Base-by-base conservation (phyloP, 2,888 invertebrate genomes). In the Rhyacophila evoluta region DNA sequence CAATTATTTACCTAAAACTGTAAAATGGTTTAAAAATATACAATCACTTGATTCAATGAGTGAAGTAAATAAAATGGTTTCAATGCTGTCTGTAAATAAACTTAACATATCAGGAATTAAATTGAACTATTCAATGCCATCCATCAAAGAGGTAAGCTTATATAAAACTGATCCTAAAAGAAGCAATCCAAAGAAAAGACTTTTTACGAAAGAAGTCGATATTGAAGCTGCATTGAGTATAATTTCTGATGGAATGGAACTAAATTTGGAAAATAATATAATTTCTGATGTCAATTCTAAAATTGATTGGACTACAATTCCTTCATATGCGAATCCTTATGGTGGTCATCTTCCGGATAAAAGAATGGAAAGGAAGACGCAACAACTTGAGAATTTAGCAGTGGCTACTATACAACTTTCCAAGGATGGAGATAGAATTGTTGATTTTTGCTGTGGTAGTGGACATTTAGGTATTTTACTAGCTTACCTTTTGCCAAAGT, bases 381-480 rank as follows among this genome's bases (percentile, higher is more conserved):
- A 97, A 83, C 98, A 98, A 85, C 86, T 98, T 39, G 95, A 97
- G 86, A 97, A 95, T 86, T 88, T 98, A 83, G 93, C 93, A 15
- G 92, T 93, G 84, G 94, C 96, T 33, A 94, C 95, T 0, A 85
- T 94, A n/a, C 91, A 91, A 75, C 87, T 97, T 77, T 94, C 95
- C 0, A 89, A 89, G 83, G 86, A 90, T 0, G 92, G 92, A 0
- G 92, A 95, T 84, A 87, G 91, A 12, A 95, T 98, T 83, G 95
- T 98, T 0, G 98, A 98, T 86, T 98, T 98, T 87, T 98, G 98
- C 86, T 95, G 97, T 84, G 98, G 98, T 1, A 95, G 97, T 84
- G 98, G 98, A 0, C 98, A 98, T 87, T 89, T 98, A 79, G 98
- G 98, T 0, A 94, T 98, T 81, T 86, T 97, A 3, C 85, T 98